These are phyloP conservation scores for Troides oblongomaculatus DNA, from an alignment of 2,888 invertebrate genomes.

Conservation along the genomic window DNA sequence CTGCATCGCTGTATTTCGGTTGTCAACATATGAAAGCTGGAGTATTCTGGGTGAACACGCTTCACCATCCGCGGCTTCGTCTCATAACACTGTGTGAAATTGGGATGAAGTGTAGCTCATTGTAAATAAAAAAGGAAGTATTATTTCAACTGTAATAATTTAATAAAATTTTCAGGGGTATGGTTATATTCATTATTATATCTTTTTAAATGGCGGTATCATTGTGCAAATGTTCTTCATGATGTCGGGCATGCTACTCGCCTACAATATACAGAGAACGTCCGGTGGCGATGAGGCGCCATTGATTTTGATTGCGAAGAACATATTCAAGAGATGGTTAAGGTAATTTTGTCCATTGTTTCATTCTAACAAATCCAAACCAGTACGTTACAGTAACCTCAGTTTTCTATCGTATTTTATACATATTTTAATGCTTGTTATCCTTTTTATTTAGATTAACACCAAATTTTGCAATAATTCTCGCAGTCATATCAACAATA, in stretches of 20 bases:
- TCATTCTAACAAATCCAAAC: too few species aligned
- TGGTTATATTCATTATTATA: slow-evolving; percentile 17
- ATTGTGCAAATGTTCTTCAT: slow-evolving; percentile 46
- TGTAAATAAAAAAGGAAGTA: too few species aligned
- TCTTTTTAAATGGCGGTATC: slow-evolving; percentile 38
- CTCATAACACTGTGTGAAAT: too few species aligned
- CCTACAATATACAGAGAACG: slow-evolving; percentile 38
- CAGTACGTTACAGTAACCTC: too few species aligned
- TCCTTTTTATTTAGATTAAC: slow-evolving; percentile 39
- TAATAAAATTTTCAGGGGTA: slow-evolving; percentile 31
- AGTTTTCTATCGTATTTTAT: too few species aligned
- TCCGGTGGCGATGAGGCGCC: slow-evolving; percentile 34
- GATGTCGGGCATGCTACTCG: slow-evolving; percentile 43
- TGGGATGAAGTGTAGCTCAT: too few species aligned
- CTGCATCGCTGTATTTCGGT: too few species aligned
- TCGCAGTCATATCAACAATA: slow-evolving; percentile 46
- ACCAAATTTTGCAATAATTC: slow-evolving; percentile 41
- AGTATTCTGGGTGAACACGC: too few species aligned
- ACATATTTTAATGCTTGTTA: too few species aligned
- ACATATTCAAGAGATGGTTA: slow-evolving; percentile 42
- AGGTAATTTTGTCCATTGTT: slow-evolving; percentile 36
- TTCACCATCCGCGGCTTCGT: too few species aligned
- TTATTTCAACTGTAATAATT: not conserved
- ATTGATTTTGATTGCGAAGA: slow-evolving; percentile 38
- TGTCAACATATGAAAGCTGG: too few species aligned